Evolutionary conservation across 2,888 invertebrate species (phyloP).

Genomic region (Bhutanitis thaidina): DNA sequence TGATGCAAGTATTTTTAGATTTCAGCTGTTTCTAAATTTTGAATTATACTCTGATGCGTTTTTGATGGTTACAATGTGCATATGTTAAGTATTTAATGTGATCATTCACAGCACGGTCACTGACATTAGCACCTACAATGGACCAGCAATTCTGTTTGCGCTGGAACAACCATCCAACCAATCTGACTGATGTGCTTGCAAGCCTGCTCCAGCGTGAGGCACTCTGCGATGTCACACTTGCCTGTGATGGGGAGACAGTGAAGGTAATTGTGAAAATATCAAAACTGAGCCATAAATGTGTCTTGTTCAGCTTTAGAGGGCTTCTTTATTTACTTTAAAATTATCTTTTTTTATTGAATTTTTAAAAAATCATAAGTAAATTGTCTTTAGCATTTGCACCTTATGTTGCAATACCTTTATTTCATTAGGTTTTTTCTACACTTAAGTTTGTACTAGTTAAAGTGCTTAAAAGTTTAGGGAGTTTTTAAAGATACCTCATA

Average conservation of each 20-base stretch:
- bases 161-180: slow-evolving; percentile 96
- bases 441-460: background rate
- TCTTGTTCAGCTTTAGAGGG: too few species aligned
- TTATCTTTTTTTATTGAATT: too few species aligned
- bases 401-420: background rate
- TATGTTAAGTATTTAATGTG: slow-evolving; percentile 39
- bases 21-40: slow-evolving; percentile 24
- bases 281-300: too few species aligned
- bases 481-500: background rate
- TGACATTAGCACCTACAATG: slow-evolving; percentile 81
- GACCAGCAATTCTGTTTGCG: slow-evolving; percentile 95
- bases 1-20: slow-evolving; percentile 36
- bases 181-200: slow-evolving; percentile 93
- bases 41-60: slow-evolving; percentile 23
- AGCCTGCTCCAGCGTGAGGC: slow-evolving; percentile 93
- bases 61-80: slow-evolving; percentile 40
- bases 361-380: too few species aligned
- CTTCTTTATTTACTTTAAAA: too few species aligned
- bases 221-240: slow-evolving; percentile 95
- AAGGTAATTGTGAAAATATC: slow-evolving; percentile 69
- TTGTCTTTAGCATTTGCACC: too few species aligned
- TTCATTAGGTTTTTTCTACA: background rate
- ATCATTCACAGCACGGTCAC: slow-evolving; percentile 74
- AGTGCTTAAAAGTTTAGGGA: background rate
- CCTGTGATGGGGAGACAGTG: slow-evolving; percentile 93